Base-by-base conservation (phyloP, 2,888 invertebrate species). In the Zygogramma bicolorata region DNA sequence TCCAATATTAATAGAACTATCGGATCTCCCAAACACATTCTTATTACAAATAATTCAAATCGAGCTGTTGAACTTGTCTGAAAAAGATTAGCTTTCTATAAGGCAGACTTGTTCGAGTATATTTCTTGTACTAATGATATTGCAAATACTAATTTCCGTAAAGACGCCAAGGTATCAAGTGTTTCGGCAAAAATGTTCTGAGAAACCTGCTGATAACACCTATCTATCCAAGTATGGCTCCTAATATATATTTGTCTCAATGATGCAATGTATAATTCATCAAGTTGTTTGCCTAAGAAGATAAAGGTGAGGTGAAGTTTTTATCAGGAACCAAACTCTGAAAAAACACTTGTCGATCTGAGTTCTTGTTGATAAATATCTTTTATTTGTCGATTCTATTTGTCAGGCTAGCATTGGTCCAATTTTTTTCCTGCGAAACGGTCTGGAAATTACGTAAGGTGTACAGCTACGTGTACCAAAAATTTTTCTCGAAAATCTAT, bases 401-500 rank as follows among this genome's bases (percentile, higher is more conserved):
- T 74, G 74, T 70, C 72, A 62, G 40, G 40, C 62, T 18, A 27
- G 62, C 15, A 62, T 62, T 74, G 74, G 73, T 74, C 65, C 65
- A 70, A 66, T 75, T 75, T 71, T 70, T 72, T 71, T 68, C 49
- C 38, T 69, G 70, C 71, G 71, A 70, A 73, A 66, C 40, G 31
- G 72, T 42, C 71, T 71, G 65, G 70, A 70, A n/a, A 58, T 75
- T 73, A 69, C 65, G 73, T 70, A 69, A 68, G 61, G 58, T 5
- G 22, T 15, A 31, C 29, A 57, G 42, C 65, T 53, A 69, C 65
- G 67, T 70, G 70, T 71, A 61, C 22, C 18, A 27, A 58, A 53
- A 57, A 31, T 20, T 49, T 68, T 77, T 70, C 69, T 72, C 68
- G 74, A 73, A 46, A 69, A 76, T 73, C 76, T 72, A 79, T 78